Evolutionary conservation across 1,140 invertebrate genomes (phyloP).

Genomic region (Scaptomyza pallida): DNA sequence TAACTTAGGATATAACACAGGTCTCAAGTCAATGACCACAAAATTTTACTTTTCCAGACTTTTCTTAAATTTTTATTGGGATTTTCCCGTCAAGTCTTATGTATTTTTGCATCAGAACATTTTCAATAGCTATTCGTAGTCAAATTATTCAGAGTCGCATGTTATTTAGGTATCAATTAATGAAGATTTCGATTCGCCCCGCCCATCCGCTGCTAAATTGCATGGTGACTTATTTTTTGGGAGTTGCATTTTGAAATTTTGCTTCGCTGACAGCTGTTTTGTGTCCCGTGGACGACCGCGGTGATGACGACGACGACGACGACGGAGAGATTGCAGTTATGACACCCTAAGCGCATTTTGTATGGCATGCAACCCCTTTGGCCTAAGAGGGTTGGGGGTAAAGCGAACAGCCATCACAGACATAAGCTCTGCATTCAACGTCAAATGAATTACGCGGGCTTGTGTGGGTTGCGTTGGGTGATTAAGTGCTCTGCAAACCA

Average conservation of each 20-base stretch:
- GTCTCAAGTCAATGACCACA: too few relatives aligned
- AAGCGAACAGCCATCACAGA: background rate
- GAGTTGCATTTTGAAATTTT: slow-evolving; percentile 49
- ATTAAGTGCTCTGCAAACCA: slow-evolving; percentile 48
- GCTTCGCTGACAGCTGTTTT: slow-evolving; percentile 53
- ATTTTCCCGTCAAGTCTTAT: background rate
- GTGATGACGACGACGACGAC: background rate
- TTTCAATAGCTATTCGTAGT: too few relatives aligned
- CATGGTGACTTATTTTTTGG: slow-evolving; percentile 41
- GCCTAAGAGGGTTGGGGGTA: background rate
- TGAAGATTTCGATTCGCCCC: slow-evolving; percentile 8
- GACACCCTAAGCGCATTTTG: slow-evolving; percentile 62
- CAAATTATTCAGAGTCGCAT: too few relatives aligned
- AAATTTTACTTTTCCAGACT: too few relatives aligned
- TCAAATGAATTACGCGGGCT: slow-evolving; percentile 57
- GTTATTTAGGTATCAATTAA: slow-evolving; percentile 60
- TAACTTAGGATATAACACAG: too few relatives aligned
- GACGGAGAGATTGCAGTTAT: slow-evolving; percentile 35
- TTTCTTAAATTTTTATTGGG: background rate
- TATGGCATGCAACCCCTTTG: slow-evolving; percentile 7
- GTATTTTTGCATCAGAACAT: too few relatives aligned
- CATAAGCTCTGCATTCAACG: slow-evolving; percentile 44
- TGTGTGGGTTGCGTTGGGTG: slow-evolving; percentile 33
- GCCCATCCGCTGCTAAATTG: slow-evolving; percentile 25
- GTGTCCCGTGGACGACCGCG: slow-evolving; percentile 13